Percentiles rank a stretch among this genome's conserved stretches.
These are phyloP conservation scores for Eurosta solidaginis DNA, from an alignment of 1,140 invertebrate species.

Conservation along the genomic window DNA sequence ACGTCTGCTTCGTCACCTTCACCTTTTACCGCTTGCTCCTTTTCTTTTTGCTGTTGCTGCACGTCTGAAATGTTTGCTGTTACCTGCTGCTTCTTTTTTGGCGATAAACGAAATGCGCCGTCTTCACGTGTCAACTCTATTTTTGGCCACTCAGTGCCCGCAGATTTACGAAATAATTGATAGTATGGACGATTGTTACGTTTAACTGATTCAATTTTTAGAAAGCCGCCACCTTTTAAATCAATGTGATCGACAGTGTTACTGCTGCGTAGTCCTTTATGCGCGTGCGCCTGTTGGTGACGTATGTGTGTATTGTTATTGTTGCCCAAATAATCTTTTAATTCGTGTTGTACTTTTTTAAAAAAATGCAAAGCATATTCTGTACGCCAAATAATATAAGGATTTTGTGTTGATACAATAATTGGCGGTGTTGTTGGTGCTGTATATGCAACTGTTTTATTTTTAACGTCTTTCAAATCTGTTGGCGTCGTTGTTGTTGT, in stretches of 20 bases:
- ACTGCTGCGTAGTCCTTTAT: conserved; percentile 29
- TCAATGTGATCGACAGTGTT: conserved; percentile 41
- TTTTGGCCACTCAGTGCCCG: conserved; percentile 53
- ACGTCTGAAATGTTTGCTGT: not conserved
- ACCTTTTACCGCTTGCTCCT: not conserved
- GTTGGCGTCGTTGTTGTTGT: not conserved
- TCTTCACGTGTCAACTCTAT: conserved; percentile 52
- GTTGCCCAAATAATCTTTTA: conserved; percentile 50
- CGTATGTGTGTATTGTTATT: conserved; percentile 12
- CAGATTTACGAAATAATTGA: conserved; percentile 55
- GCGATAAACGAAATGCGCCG: conserved; percentile 51
- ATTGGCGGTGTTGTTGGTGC: not conserved
- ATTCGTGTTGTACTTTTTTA: conserved; percentile 49
- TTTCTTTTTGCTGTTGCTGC: not conserved
- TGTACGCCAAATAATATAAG: conserved; percentile 61
- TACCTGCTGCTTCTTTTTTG: conserved; percentile 35
- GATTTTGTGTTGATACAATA: conserved; percentile 46
- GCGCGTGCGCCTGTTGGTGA: not conserved
- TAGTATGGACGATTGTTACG: conserved; percentile 53
- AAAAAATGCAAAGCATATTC: conserved; percentile 61
- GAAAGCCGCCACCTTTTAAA: conserved; percentile 46
- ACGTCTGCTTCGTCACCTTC: not conserved
- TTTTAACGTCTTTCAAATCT: not conserved
- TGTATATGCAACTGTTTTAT: not conserved
- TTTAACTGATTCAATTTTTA: conserved; percentile 55